phyloP scores from a whole-genome alignment of 2,113 vertebrate species.

The Brachypteracias leptosomus region DNA sequence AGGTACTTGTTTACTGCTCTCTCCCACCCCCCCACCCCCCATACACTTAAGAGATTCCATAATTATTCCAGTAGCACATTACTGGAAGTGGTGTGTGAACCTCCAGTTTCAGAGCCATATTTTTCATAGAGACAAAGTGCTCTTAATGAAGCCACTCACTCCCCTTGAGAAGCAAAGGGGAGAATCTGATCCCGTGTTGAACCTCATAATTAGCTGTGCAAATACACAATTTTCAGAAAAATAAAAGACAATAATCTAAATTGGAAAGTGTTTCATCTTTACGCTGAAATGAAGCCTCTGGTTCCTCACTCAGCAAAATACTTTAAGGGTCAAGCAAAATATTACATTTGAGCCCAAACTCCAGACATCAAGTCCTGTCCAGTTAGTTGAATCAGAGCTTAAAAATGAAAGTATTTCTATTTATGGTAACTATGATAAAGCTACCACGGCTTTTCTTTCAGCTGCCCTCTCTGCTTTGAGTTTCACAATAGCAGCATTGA shows the following conservation, averaged over 20 bases:
- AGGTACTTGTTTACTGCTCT: slow-evolving; percentile 13
- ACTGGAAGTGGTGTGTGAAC: not conserved
- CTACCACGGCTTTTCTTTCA: not conserved
- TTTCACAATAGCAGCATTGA: not conserved
- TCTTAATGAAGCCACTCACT: not conserved
- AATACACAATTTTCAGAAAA: not conserved
- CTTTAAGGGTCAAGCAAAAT: not conserved
- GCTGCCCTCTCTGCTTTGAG: not conserved
- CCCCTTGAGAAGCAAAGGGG: not conserved
- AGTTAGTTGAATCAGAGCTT: not conserved
- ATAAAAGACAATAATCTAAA: not conserved
- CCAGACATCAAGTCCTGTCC: not conserved
- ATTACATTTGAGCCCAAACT: not conserved
- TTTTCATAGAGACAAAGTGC: not conserved
- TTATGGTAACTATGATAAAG: fast-evolving
- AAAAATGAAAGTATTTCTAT: not conserved
- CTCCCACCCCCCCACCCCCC: not conserved
- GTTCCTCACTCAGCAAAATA: not conserved
- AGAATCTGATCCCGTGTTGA: not conserved
- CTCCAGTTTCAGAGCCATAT: not conserved
- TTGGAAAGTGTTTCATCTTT: not conserved
- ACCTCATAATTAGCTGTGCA: not conserved
- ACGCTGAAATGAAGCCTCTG: not conserved
- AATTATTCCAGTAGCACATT: slow-evolving; percentile 18
- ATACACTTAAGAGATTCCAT: not conserved